phyloP scores from a whole-genome alignment of 2,888 invertebrate species.

The Desoria tigrina region DNA sequence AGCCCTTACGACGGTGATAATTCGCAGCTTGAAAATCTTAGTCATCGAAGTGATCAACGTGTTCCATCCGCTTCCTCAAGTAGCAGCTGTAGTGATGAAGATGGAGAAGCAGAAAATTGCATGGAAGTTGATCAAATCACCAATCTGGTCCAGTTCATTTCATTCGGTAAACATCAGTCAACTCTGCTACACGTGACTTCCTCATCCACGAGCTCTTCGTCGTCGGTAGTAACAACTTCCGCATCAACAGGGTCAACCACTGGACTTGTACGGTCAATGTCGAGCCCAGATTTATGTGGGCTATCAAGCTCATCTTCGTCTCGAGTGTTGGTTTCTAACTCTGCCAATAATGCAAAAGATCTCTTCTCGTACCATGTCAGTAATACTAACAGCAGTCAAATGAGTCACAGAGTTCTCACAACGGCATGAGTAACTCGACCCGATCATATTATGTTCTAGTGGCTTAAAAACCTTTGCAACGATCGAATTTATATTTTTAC shows the following conservation, averaged over 20 bases:
- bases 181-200: constrained; percentile 16
- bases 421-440: constrained; percentile 23
- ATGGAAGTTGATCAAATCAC: constrained; percentile 66
- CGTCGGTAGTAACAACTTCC: not conserved
- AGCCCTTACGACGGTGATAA: constrained; percentile 26
- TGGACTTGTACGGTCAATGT: constrained; percentile 40
- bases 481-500: too few species aligned
- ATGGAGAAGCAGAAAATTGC: constrained; percentile 33
- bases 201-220: not conserved
- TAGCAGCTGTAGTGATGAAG: constrained; percentile 46
- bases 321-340: constrained; percentile 9
- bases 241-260: constrained; percentile 3
- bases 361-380: constrained; percentile 25
- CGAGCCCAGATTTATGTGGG: constrained; percentile 44
- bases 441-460: too few species aligned
- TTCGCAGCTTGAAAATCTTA: constrained; percentile 1
- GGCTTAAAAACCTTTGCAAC: too few species aligned
- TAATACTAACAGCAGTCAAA: constrained; percentile 20
- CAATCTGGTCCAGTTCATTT: constrained; percentile 64
- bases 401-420: constrained; percentile 33
- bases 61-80: constrained; percentile 48
- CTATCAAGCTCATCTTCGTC: constrained; percentile 4
- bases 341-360: constrained; percentile 33
- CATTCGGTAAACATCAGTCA: constrained; percentile 56
- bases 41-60: constrained; percentile 46